Conservation (phyloP, 2,113 vertebrate genomes). For the Cygnus buccinator region DNA sequence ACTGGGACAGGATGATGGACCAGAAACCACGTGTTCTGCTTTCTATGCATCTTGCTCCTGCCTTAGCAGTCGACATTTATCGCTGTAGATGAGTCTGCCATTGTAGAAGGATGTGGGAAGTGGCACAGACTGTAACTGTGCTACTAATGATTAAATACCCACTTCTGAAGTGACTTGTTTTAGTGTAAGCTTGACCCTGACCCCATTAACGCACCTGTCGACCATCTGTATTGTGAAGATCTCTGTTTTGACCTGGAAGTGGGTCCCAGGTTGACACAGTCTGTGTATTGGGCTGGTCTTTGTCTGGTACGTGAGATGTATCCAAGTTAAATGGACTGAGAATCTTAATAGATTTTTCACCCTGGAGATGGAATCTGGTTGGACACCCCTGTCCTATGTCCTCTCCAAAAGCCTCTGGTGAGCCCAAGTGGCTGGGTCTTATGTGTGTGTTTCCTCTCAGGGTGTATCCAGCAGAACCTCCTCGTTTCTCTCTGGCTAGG, state of each 20-base stretch:
- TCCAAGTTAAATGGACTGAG: background rate
- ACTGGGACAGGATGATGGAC: background rate
- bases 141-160: conserved; percentile 7
- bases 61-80: background rate
- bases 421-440: background rate
- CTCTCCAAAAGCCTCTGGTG: background rate
- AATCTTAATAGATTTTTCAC: background rate
- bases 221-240: background rate
- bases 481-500: background rate
- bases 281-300: background rate
- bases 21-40: background rate
- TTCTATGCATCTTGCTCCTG: background rate
- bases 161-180: background rate
- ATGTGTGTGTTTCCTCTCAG: background rate
- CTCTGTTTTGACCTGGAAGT: background rate
- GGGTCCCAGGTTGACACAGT: background rate
- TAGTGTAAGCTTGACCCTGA: background rate
- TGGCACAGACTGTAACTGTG: background rate
- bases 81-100: background rate
- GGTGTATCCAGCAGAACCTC: background rate
- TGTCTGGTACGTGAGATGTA: background rate
- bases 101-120: conserved; percentile 3
- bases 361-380: background rate
- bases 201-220: background rate
- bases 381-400: background rate